These are phyloP conservation scores for Malurus melanocephalus DNA, from an alignment of 2,113 vertebrate genomes.

Conservation along the genomic window DNA sequence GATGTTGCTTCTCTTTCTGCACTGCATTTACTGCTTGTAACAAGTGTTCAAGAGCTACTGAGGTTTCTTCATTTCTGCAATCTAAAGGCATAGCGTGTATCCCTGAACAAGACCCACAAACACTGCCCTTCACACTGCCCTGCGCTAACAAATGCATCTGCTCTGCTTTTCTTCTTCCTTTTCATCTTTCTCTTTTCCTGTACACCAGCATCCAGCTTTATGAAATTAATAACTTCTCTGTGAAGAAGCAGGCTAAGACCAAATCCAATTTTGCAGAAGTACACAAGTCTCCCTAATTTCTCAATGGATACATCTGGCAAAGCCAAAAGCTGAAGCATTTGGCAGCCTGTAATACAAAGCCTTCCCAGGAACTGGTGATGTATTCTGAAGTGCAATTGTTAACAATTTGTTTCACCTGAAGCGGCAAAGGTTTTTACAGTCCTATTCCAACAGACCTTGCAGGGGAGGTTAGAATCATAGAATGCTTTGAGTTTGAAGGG, in stretches of 20 bases:
- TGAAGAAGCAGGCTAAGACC: background rate
- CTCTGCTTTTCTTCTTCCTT: background rate
- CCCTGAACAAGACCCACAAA: background rate
- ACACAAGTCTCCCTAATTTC: background rate
- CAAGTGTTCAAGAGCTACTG: background rate
- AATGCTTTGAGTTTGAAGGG: background rate
- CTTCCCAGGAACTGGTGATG: background rate
- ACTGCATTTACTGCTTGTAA: background rate
- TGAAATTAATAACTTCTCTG: background rate
- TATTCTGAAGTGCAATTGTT: background rate
- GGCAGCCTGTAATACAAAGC: background rate
- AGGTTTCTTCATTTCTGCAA: background rate
- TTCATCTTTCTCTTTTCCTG: background rate
- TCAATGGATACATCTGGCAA: background rate
- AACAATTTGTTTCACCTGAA: background rate
- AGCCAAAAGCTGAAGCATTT: background rate
- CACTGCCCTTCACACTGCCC: background rate
- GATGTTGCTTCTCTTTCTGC: slow-evolving; percentile 9
- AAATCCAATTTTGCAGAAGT: background rate
- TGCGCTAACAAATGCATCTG: background rate
- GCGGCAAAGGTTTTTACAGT: background rate
- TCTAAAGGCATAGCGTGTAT: rapidly evolving
- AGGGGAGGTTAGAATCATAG: background rate
- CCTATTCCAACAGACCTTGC: background rate
- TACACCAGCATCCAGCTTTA: background rate